Evolutionary conservation across 2,113 vertebrate genomes (phyloP), one percentile per base, ranked within the genome.

Genomic region (Varanus salvator): DNA sequence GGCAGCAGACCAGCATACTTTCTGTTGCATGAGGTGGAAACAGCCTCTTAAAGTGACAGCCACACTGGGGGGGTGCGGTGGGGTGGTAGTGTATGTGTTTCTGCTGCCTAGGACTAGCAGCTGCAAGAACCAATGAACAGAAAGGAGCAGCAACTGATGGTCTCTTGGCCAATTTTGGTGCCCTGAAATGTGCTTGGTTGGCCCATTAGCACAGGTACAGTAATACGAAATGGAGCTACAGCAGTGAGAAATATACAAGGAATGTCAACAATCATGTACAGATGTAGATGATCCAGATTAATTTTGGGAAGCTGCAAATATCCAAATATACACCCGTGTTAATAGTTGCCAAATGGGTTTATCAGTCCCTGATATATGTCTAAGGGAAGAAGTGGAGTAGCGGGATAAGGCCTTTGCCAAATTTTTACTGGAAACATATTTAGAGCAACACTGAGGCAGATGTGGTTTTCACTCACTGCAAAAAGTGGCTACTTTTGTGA

Each of bases 31-130:
- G 76, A 90, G 80, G 2, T 4, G 71, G 60, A 64, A 91, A 60
- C 9, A 80, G 34, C 76, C 6, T 82, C 21, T 80, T 87, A 86
- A 75, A 93, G 87, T 60, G 64, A 23, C 87, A 88, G 21, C 1
- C 84, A 12, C 2, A 21, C 1, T 81, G 91, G 27, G 66, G 60
- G 60, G 57, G 57, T 57, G 60, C 1, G 60, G 15, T 15, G 17
- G 60, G 15, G 60, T 19, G 60, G 17, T 54, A 12, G 54, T 5
- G 6, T 54, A 12, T 54, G 54, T 54, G 29, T 0, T 90, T 78
- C 74, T 23, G 11, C 60, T 52, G 31, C 8, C 1, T 1, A 64
- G 76, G 81, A 0, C 48, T 83, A 88, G 2, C 1, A 85, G 60
- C 14, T 11, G 86, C 0, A 87, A 83, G 91, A 85, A 23, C 1